Base-by-base conservation (phyloP, 1,140 invertebrate genomes). In the Caenorhabditis inopinata region DNA sequence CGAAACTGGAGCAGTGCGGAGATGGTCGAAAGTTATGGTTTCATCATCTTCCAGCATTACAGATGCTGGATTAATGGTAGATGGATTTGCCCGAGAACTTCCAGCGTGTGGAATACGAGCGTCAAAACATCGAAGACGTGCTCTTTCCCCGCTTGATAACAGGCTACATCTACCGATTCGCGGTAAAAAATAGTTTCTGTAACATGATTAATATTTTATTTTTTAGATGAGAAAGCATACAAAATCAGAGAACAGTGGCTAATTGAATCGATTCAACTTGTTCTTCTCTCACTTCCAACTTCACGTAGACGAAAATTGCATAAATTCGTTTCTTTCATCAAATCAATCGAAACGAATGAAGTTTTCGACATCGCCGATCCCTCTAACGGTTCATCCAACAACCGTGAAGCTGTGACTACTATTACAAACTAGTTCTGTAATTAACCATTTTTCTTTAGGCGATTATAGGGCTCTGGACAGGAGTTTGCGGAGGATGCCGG, bases 341-440 rank as follows among this genome's bases (percentile, higher is more conserved):
- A 68, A 42, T 68, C 58, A 5, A 68, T 68, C 25, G 58, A 68
- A 68, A 68, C 58, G 9, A 68, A 68, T 38, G 25, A 35, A 38
- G 5, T 68, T 2, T 68, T 68, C 25, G 58, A 68, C n/a, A 29
- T 68, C n/a, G 58, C 58, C 23, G 58, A 68, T 21, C 58, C 58
- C 21, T 68, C 58, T 5, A 68, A 68, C n/a, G 58, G 58, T 6
- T 68, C 58, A 38, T 68, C 58, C 12, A 68, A 68, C n/a, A 68
- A 68, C 12, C 58, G 58, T 18, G 58, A 68, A 38, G 58, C 58
- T 16, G 58, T 68, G 21, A 58, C 6, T 16, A 16, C 4, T 51
- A 11, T 2, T 25, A 23, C n/a, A 32, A 14, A 7, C n/a, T n/a
- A 16, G 35, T 11, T 16, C 16, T 1, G 38, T 29, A 38, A 1